Conservation (phyloP, 2,888 invertebrate genomes). For the Exephanes ischioxanthus region DNA sequence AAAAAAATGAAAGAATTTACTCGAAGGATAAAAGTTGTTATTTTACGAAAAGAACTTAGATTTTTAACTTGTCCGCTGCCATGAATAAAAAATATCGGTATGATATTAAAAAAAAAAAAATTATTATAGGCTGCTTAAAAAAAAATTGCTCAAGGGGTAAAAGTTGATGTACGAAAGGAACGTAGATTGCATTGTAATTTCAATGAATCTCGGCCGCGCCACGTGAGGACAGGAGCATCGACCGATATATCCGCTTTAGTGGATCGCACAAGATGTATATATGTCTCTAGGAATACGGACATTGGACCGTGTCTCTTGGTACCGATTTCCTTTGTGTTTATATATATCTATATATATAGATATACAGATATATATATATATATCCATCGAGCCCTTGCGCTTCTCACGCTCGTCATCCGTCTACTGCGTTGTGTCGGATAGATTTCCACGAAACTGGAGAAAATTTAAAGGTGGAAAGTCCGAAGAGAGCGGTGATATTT, state of each 20-base stretch:
- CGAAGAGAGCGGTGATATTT: background rate
- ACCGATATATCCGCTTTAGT: conserved; percentile 39
- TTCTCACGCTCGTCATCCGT: conserved; percentile 9
- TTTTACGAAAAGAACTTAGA: background rate
- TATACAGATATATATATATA: no score
- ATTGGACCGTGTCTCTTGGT: background rate
- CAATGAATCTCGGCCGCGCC: conserved; percentile 19
- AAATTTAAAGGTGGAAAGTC: background rate
- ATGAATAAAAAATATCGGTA: no score
- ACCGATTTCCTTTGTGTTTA: background rate
- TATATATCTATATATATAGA: background rate
- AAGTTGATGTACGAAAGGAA: no score
- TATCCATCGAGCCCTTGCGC: background rate
- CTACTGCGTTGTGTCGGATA: background rate
- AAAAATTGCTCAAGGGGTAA: no score
- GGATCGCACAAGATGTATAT: background rate
- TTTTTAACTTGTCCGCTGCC: background rate
- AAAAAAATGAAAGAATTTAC: background rate
- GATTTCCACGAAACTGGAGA: background rate
- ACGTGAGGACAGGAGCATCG: conserved; percentile 46
- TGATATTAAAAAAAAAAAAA: no score
- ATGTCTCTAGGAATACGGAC: conserved; percentile 21
- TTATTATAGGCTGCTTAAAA: no score
- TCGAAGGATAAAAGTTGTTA: background rate
- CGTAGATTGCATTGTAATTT: background rate